A percentile compares a stretch with the other conserved stretches of the same genome.
These are phyloP conservation scores for Galemys pyrenaicus DNA, from an alignment of 2,113 vertebrate genomes.

Conservation along the genomic window DNA sequence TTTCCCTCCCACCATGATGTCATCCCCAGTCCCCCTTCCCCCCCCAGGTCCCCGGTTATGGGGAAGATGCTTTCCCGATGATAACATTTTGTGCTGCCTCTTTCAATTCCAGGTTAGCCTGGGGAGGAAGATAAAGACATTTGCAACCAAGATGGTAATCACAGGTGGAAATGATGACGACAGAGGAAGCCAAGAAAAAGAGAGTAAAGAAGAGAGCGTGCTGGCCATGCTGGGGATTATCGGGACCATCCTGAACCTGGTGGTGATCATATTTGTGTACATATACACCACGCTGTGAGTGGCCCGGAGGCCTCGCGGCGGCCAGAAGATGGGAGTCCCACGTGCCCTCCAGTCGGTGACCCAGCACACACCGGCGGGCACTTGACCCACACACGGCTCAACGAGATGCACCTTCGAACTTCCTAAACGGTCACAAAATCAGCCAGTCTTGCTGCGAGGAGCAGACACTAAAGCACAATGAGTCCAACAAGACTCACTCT, in stretches of 20 bases:
- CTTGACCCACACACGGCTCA: conserved; percentile 64
- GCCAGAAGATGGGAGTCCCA: background rate
- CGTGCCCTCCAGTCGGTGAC: fast-evolving
- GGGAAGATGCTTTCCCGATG: background rate
- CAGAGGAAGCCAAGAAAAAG: conserved; percentile 95
- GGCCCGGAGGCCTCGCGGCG: conserved; percentile 41
- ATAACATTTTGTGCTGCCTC: conserved; percentile 24
- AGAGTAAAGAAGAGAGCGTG: conserved; percentile 96
- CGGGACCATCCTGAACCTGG: conserved; percentile 96
- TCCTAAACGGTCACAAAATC: conserved; percentile 69
- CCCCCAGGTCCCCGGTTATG: fast-evolving
- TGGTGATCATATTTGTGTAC: conserved; percentile 99
- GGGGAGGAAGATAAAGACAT: conserved; percentile 90
- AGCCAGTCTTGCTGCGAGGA: conserved; percentile 68
- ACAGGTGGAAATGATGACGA: conserved; percentile 94
- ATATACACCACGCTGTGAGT: conserved; percentile 96
- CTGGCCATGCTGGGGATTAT: conserved; percentile 98
- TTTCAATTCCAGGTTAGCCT: conserved; percentile 89
- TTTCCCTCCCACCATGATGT: background rate
- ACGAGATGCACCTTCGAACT: conserved; percentile 80
- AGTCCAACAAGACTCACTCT: conserved; percentile 80
- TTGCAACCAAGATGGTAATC: conserved; percentile 98
- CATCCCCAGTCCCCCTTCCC: too few species aligned
- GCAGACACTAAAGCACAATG: conserved; percentile 86
- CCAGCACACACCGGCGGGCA: fast-evolving